Base-by-base conservation (phyloP, 1,140 invertebrate species). In the Drosophila auraria region DNA sequence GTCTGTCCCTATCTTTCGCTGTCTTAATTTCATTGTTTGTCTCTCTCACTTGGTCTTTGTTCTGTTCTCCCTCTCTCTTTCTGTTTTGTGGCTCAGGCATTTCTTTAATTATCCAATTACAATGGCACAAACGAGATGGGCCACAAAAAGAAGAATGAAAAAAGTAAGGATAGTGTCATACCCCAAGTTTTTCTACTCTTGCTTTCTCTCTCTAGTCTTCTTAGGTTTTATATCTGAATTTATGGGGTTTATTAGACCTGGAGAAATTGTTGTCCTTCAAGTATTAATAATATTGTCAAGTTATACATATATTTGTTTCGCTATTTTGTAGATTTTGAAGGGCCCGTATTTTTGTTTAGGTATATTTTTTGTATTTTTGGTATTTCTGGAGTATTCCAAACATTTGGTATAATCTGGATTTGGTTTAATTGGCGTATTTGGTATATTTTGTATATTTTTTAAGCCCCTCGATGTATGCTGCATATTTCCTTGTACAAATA, bases 61-160 rank as follows among this genome's bases (percentile, higher is more conserved):
- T 76, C 60, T 64, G 60, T 77, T 38, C 49, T 50, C 27, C 50
- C 38, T 61, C 40, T 57, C 61, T 70, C 63, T 61, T 45, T 36
- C 40, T 42, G 25, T 27, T 70, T 45, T 49, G 68, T 69, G 77
- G 86, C 74, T 47, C 74, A 77, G 86, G 71, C 82, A 80, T 86
- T 89, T 77, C 82, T 90, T 90, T 89, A 89, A 89, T 89, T 89
- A 90, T 89, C 86, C 86, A 89, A 90, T 89, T 89, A 89, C 86
- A 89, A 89, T 81, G 79, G 77, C 73, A 72, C 64, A 81, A 79
- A 76, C 68, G 73, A 69, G 56, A 58, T 50, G 65, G 50, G 45
- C 58, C n/a, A 60, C 6, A 57, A 23, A 57, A 15, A 38, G 7
- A 25, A 58, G 25, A 44, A 14, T 36, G 25, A 44, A 14, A 44